phyloP scores from a whole-genome alignment of 2,797 vertebrate species.

The Ambastaia sidthimunki region DNA sequence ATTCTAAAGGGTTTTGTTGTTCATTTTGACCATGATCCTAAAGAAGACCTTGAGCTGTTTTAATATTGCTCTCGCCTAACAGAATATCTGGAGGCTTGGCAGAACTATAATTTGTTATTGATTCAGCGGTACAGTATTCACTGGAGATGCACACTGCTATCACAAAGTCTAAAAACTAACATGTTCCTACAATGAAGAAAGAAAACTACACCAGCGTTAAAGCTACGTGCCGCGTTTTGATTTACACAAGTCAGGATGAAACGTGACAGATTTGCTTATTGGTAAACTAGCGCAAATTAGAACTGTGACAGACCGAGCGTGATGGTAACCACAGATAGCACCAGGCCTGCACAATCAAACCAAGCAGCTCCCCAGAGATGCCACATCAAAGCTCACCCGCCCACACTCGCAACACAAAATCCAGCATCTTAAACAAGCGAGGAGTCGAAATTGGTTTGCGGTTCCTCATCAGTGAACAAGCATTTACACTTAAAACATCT shows the following conservation, averaged over 20 bases:
- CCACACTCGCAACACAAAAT: slow-evolving; percentile 22
- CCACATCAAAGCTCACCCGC: neutral
- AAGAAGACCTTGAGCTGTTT: slow-evolving; percentile 55
- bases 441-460: slow-evolving; percentile 42
- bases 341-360: slow-evolving; percentile 26
- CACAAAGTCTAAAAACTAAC: slow-evolving; percentile 30
- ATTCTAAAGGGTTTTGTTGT: slow-evolving; percentile 44
- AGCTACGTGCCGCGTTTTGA: neutral
- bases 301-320: slow-evolving; percentile 32
- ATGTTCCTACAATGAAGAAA: slow-evolving; percentile 1
- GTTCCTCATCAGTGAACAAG: slow-evolving; percentile 36
- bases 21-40: slow-evolving; percentile 47
- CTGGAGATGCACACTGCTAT: slow-evolving; percentile 35
- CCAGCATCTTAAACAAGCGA: slow-evolving; percentile 26
- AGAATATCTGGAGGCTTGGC: slow-evolving; percentile 42
- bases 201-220: neutral
- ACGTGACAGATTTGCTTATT: slow-evolving; percentile 37
- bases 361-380: slow-evolving; percentile 31
- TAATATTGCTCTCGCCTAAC: slow-evolving; percentile 50
- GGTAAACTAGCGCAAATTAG: slow-evolving; percentile 33
- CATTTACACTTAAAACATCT: slow-evolving; percentile 39
- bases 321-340: slow-evolving; percentile 10
- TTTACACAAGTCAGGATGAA: slow-evolving; percentile 8
- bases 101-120: slow-evolving; percentile 56
- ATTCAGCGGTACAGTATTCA: slow-evolving; percentile 50